phyloP scores from a whole-genome alignment of 2,888 invertebrate species.

The Trachelus iudaicus region DNA sequence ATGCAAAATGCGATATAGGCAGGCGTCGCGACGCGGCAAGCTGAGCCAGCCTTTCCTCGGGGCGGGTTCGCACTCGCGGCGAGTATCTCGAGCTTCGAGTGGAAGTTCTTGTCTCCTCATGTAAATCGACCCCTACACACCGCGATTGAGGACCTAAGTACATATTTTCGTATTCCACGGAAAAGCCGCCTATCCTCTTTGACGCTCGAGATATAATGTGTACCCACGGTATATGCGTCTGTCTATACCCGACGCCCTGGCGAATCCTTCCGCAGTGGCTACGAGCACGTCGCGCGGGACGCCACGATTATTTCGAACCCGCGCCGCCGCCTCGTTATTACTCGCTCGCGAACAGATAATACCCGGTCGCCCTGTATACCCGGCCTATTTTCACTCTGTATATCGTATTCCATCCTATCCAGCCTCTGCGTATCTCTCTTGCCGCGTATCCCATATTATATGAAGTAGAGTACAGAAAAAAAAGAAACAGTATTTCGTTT shows the following conservation, averaged over 20 bases:
- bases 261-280: not conserved
- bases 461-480: not conserved
- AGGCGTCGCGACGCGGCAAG: slow-evolving; percentile 39
- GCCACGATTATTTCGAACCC: not conserved
- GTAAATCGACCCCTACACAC: slow-evolving; percentile 43
- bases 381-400: not conserved
- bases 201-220: not conserved
- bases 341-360: not conserved
- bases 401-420: not conserved
- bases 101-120: slow-evolving; percentile 54
- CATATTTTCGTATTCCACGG: slow-evolving; percentile 42
- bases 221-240: not conserved
- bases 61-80: slow-evolving; percentile 38
- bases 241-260: not conserved
- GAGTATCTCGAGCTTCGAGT: slow-evolving; percentile 25
- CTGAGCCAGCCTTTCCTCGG: slow-evolving; percentile 54
- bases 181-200: not conserved
- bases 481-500: not conserved
- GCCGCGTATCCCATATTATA: not conserved
- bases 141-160: slow-evolving; percentile 50
- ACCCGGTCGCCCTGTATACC: not conserved
- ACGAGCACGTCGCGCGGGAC: not conserved
- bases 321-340: not conserved
- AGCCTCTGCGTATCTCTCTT: not conserved
- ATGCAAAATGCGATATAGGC: slow-evolving; percentile 48